Base-by-base conservation (phyloP, 2,888 invertebrate species). In the Thereva unica region DNA sequence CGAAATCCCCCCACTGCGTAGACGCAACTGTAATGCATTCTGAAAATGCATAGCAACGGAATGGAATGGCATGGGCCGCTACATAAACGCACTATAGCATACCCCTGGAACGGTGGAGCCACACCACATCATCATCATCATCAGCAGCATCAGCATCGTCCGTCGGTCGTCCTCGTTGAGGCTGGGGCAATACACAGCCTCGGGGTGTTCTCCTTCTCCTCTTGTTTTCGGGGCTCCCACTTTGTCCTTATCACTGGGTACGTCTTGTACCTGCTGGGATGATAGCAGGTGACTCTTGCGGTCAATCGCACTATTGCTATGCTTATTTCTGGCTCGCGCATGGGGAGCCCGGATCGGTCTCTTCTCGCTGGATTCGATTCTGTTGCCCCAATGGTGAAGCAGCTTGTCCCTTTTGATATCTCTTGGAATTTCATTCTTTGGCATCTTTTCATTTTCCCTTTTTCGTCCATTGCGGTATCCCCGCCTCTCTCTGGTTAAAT, bases 1-100 rank as follows among this genome's bases (percentile, higher is more conserved):
- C 50, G 50, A 23, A 61, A 61, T 61, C 40, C 41, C 49, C 49
- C 61, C 61, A 61, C 49, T 49, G 41, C 38, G 50, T n/a, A 8
- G 41, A 50, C 23, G 23, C 23, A 23, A 23, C 23, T 23, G 23
- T 23, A 23, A 23, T 23, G 23, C 23, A 23, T 23, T 23, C 23
- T 23, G 23, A 23, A 23, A 23, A 23, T 23, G 23, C 23, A 23
- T 23, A 23, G 23, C 23, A 23, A 23, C 23, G 23, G 23, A 23
- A 23, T 23, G 23, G 23, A 23, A 23, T 23, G 23, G 23, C 23
- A 23, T 23, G 23, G 23, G 23, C 23, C 23, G 23, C 23, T 23
- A 23, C 23, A 23, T 23, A 23, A 23, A 23, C 23, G 23, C 23
- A 23, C 23, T 23, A 23, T 23, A 23, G 2, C 23, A 23, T 23